A percentile compares a stretch with the other conserved stretches of the same genome.
These are phyloP conservation scores for Ellobium chinense DNA, from an alignment of 2,888 invertebrate genomes.

Conservation along the genomic window DNA sequence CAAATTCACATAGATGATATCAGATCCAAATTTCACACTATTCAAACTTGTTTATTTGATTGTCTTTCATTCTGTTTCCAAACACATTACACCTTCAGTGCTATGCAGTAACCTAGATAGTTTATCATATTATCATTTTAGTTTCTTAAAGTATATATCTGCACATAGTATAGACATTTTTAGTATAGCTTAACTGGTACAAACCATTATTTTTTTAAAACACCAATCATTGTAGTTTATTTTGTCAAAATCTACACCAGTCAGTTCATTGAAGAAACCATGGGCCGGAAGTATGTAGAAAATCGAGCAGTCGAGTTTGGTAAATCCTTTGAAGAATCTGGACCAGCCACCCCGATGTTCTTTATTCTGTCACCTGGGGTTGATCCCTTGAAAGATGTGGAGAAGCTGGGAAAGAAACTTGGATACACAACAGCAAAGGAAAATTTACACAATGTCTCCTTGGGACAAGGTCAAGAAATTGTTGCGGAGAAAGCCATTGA, in stretches of 20 bases:
- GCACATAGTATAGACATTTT: too few species aligned
- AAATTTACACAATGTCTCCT: slow-evolving; percentile 96
- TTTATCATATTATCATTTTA: too few species aligned
- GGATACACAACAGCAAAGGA: slow-evolving; percentile 88
- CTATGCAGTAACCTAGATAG: too few species aligned
- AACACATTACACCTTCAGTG: too few species aligned
- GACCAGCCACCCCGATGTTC: slow-evolving; percentile 95
- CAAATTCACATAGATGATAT: too few species aligned
- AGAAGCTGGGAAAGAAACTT: slow-evolving; percentile 90
- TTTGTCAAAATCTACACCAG: slow-evolving; percentile 83
- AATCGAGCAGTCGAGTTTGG: slow-evolving; percentile 93
- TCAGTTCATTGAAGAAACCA: slow-evolving; percentile 95
- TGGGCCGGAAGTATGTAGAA: slow-evolving; percentile 94
- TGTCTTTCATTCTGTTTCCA: too few species aligned
- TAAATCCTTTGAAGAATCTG: slow-evolving; percentile 96
- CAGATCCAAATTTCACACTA: too few species aligned
- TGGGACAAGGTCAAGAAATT: slow-evolving; percentile 95
- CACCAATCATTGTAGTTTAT: too few species aligned
- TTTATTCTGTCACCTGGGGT: slow-evolving; percentile 98
- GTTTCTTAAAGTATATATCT: too few species aligned
- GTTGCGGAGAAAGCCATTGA: slow-evolving; percentile 97
- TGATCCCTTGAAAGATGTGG: slow-evolving; percentile 97
- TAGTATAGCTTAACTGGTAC: too few species aligned
- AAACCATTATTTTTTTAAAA: too few species aligned
- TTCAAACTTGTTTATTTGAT: too few species aligned